Evolutionary conservation across 2,113 vertebrate species (phyloP), one percentile per base, ranked within the genome.

Genomic region (Poeciliopsis retropinna): DNA sequence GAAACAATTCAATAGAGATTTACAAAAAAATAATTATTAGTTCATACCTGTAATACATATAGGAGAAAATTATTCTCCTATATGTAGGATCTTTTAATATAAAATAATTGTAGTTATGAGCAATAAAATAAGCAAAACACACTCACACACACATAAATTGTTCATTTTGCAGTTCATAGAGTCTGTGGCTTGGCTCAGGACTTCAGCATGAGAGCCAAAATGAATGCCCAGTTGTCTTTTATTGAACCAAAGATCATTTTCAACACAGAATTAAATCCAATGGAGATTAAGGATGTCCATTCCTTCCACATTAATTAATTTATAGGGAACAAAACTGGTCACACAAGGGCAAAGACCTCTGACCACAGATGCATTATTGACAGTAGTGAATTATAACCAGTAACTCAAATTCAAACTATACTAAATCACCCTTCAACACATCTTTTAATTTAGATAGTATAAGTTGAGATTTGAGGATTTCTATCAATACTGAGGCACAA

Each of bases 221-320:
- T 37, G 27, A 61, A 32, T 10, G 27, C 37, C 34, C 17, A 30
- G 34, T 70, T 47, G 28, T 30, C 22, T 69, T 69, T 57, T 34
- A 54, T 28, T 70, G 5, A 70, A 39, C 11, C 32, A 27, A 70
- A 41, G 3, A 65, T 39, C 22, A 29, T 77, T 70, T 70, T 65
- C 22, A 76, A 57, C 34, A 15, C 0, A 76, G 66, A 63, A 29
- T 17, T 15, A 28, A 57, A 39, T 62, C 29, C 47, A 12, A 77
- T 30, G 31, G 60, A 76, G 47, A 70, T 70, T 22, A 65, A 70
- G 39, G 27, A 70, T 10, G 31, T n/a, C 0, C 44, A 60, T 19
- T 54, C 5, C 61, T 77, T 2, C 17, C n/a, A 64, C 1, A 19
- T 39, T 62, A 67, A 44, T 27, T 10, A 32, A 67, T 8, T 75